Percentiles rank a stretch among this genome's conserved stretches.
These are phyloP conservation scores for Dolichotis patagonum DNA, from an alignment of 2,113 vertebrate genomes.

Conservation along the genomic window DNA sequence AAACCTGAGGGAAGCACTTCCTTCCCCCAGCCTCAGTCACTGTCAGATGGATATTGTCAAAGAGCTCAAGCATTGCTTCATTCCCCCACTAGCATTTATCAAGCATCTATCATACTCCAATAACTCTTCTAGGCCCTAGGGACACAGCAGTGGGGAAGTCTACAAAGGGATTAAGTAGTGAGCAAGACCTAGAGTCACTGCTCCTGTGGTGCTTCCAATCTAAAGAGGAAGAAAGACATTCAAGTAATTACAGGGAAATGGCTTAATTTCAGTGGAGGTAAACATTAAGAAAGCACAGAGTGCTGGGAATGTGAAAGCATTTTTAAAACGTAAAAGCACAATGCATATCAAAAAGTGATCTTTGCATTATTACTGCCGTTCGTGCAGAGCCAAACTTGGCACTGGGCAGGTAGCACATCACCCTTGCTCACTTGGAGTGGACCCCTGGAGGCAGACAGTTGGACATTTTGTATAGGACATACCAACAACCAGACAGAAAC, in stretches of 20 bases:
- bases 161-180: background rate
- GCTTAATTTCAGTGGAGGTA: background rate
- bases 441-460: background rate
- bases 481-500: background rate
- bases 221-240: background rate
- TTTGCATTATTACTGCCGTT: background rate
- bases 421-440: rapidly evolving
- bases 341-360: background rate
- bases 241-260: background rate
- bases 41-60: background rate
- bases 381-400: background rate
- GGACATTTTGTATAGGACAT: background rate
- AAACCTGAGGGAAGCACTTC: rapidly evolving
- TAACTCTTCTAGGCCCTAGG: background rate
- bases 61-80: background rate
- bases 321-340: background rate
- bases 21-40: background rate
- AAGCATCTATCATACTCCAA: background rate
- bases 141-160: background rate
- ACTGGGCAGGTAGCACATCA: background rate
- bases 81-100: background rate
- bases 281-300: background rate
- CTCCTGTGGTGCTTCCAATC: background rate
- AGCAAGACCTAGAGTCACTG: background rate
- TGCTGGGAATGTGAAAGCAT: background rate